Evolutionary conservation across 2,113 vertebrate genomes (phyloP), one percentile per base, ranked within the genome.

Genomic region (Agelaius phoeniceus): DNA sequence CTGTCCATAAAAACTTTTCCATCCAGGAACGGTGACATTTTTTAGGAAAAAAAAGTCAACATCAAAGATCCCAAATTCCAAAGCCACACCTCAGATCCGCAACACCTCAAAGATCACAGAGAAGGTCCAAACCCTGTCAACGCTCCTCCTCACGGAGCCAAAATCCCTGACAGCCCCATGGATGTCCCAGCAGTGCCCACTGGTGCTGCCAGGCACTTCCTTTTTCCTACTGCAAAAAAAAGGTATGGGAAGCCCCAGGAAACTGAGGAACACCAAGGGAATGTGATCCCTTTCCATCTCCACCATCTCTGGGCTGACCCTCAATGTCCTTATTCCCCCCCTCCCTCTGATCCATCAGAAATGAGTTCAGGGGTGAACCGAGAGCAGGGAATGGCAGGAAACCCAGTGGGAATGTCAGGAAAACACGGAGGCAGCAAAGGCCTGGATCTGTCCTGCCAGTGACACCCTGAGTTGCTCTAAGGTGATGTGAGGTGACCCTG

Each of bases 401-500:
- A 59, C 5, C 17, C 35, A 46, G 11, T 1, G 20, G 19, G 5
- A 83, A 58, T 2, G 41, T 21, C 27, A 28, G 23, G 10, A 55
- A 17, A 85, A 23, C 37, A 33, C 15, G 2, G 17, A 49, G 31
- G 21, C 20, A 59, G 8, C 8, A 73, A 30, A 71, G 23, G 41
- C 39, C 11, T 24, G 44, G 33, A 19, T 24, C 11, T 19, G 28
- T 21, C 39, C 71, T 27, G 14, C 57, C 67, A 10, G 11, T 2
- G 39, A 20, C 23, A 18, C 57, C 10, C 14, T 1, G 30, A 30
- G 58, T 1, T 51, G 48, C 43, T 35, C 20, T 1, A 6, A 28
- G 46, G 26, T 1, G 4, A 43, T 1, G 3, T 0, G 0, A 21
- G 7, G 54, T 16, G 35, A 30, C 17, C 35, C 9, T 21, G 12